phyloP scores from a whole-genome alignment of 2,113 vertebrate genomes.

The Megaceryle torquata region DNA sequence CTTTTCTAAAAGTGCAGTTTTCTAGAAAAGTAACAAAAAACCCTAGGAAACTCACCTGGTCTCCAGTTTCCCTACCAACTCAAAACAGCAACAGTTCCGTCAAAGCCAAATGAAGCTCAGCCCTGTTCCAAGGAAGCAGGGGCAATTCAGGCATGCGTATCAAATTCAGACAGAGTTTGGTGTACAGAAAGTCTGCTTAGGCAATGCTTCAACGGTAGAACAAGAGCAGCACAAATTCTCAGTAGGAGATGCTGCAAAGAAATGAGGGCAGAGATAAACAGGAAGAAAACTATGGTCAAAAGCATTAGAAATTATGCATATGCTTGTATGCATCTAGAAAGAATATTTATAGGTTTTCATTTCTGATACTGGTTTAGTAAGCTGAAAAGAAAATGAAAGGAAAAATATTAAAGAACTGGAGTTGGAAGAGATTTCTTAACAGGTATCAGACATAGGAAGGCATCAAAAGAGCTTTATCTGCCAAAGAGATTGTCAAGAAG shows the following conservation, averaged over 20 bases:
- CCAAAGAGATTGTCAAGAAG: background rate
- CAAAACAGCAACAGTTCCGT: background rate
- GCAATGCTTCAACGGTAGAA: background rate
- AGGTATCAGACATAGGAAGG: background rate
- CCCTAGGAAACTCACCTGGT: constrained; percentile 38
- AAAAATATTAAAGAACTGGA: background rate
- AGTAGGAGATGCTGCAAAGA: background rate
- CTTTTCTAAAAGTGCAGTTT: background rate
- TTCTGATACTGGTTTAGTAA: background rate
- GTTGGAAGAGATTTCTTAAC: background rate
- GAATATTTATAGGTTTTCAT: background rate
- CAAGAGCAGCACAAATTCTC: background rate
- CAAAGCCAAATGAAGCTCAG: constrained; percentile 31
- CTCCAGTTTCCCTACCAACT: constrained; percentile 16
- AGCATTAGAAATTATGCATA: background rate
- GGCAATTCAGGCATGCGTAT: background rate
- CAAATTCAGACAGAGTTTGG: background rate
- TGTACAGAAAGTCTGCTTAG: background rate
- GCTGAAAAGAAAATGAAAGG: background rate
- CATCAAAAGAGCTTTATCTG: background rate
- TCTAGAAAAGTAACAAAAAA: constrained; percentile 24
- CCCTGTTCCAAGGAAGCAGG: background rate
- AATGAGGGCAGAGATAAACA: background rate
- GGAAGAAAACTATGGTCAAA: background rate
- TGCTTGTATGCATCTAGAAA: background rate